Percentiles rank a stretch among this genome's conserved stretches.
Conservation (phyloP, 2,888 invertebrate genomes). For the Tenthredo livida region DNA sequence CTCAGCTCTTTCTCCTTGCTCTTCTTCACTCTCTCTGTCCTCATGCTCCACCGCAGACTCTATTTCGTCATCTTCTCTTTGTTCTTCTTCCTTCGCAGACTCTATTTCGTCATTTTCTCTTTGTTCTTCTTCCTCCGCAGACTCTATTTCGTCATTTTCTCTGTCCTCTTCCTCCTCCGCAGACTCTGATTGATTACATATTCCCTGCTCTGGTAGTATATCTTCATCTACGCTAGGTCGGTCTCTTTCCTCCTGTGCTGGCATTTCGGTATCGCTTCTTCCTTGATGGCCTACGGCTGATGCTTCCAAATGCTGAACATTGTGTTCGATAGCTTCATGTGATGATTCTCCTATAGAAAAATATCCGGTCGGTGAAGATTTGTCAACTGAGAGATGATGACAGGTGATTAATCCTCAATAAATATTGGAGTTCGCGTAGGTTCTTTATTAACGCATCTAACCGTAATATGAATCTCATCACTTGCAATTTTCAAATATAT, state of each 20-base stretch:
- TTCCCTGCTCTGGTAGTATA: slow-evolving; percentile 1
- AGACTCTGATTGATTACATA: slow-evolving; percentile 4
- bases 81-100: too few relatives aligned
- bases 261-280: slow-evolving; percentile 4
- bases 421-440: slow-evolving; percentile 9
- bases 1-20: slow-evolving; percentile 5
- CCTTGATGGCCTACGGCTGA: neutral
- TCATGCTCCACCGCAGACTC: slow-evolving; percentile 29
- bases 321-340: neutral
- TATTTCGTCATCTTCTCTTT: slow-evolving; percentile 10
- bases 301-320: neutral
- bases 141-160: neutral
- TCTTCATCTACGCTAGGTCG: neutral
- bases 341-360: slow-evolving; percentile 5
- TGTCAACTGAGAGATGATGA: neutral
- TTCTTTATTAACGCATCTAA: neutral
- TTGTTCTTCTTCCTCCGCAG: neutral
- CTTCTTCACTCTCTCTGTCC: slow-evolving; percentile 7
- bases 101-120: too few relatives aligned
- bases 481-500: slow-evolving; percentile 12
- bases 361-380: slow-evolving; percentile 12
- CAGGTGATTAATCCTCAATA: neutral
- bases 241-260: slow-evolving; percentile 23
- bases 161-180: neutral
- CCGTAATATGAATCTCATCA: slow-evolving; percentile 14